These are phyloP conservation scores for Apogon hyalosoma DNA, from an alignment of 2,797 vertebrate species.

Conservation along the genomic window DNA sequence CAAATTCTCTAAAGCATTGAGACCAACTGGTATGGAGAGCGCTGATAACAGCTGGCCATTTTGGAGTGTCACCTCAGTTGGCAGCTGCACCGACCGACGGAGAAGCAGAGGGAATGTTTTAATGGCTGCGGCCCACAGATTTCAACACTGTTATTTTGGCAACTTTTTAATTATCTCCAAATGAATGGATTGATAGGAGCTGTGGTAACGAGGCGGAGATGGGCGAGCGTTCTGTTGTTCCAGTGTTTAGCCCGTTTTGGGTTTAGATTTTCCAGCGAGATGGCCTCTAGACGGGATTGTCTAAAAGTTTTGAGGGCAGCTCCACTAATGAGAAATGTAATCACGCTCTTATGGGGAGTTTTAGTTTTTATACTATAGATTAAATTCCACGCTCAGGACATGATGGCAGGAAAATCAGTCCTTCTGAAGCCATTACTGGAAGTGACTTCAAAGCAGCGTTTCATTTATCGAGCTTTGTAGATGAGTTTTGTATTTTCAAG, in stretches of 20 bases:
- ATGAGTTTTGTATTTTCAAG: background rate
- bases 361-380: constrained; percentile 4
- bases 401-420: background rate
- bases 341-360: constrained; percentile 9
- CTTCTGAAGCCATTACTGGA: background rate
- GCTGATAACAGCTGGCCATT: constrained; percentile 85
- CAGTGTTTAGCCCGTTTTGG: constrained; percentile 30
- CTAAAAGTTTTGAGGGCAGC: constrained; percentile 54
- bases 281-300: constrained; percentile 58
- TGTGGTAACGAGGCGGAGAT: constrained; percentile 50
- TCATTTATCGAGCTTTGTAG: background rate
- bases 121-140: constrained; percentile 72
- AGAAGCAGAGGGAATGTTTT: constrained; percentile 63
- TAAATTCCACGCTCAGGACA: constrained; percentile 17
- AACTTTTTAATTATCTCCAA: constrained; percentile 83
- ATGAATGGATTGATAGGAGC: constrained; percentile 77
- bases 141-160: constrained; percentile 77
- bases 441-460: background rate
- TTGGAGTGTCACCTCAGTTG: constrained; percentile 80
- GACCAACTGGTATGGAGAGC: constrained; percentile 84
- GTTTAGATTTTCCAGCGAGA: constrained; percentile 56
- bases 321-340: constrained; percentile 62
- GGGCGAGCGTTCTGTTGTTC: constrained; percentile 53
- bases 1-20: constrained; percentile 82
- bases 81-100: constrained; percentile 63